Conservation (phyloP, 2,888 invertebrate species). For the Drepana falcataria region DNA sequence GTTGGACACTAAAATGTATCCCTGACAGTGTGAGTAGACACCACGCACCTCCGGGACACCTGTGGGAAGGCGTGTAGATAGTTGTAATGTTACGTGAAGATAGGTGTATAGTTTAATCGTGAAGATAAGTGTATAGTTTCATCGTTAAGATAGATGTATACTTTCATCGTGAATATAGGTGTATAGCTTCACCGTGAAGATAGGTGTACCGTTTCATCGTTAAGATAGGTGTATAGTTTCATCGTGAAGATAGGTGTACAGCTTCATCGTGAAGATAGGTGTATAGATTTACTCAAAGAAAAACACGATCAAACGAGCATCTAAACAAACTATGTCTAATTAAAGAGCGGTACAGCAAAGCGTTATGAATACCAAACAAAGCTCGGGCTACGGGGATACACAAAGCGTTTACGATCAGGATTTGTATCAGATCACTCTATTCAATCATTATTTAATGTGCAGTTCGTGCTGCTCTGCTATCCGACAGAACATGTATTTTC, state of each 20-base stretch:
- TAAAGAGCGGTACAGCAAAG: slow-evolving; percentile 7
- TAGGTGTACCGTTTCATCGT: background rate
- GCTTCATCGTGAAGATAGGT: background rate
- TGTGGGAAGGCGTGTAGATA: no score
- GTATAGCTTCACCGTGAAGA: no score
- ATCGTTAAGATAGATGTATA: no score
- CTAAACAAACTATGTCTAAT: background rate
- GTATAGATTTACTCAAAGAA: background rate
- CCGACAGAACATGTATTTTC: no score
- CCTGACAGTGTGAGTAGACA: no score
- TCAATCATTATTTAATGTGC: background rate
- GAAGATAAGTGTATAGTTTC: no score
- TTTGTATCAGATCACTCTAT: background rate
- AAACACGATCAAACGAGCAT: background rate
- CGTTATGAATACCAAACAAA: slow-evolving; percentile 24
- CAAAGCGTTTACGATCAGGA: slow-evolving; percentile 10
- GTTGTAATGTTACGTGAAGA: no score
- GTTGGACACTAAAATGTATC: no score
- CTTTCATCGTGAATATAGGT: no score
- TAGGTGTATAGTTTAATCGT: no score
- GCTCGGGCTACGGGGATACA: slow-evolving; percentile 12
- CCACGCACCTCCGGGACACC: no score
- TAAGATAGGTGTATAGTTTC: background rate
- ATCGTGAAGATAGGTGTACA: background rate
- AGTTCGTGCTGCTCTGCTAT: no score